phyloP scores from a whole-genome alignment of 2,888 invertebrate genomes.

The Ornithoptera alexandrae region DNA sequence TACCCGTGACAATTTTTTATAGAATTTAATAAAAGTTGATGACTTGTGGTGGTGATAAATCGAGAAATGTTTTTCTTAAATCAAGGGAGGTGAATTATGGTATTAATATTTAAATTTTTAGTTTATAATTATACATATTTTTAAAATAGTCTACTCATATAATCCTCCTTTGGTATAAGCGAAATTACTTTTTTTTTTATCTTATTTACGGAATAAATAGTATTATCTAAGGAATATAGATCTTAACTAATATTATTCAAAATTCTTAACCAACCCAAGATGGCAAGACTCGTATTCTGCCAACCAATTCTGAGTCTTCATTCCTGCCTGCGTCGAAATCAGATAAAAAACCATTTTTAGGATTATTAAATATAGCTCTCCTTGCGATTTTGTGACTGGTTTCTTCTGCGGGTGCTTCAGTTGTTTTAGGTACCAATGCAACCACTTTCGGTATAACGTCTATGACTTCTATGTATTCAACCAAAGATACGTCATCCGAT shows the following conservation, averaged over 20 bases:
- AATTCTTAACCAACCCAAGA: constrained; percentile 61
- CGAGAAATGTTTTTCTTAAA: too few relatives aligned
- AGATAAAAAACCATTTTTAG: constrained; percentile 61
- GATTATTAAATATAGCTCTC: constrained; percentile 61
- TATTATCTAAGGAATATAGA: not conserved
- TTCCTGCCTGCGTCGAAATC: constrained; percentile 56
- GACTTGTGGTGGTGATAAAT: too few relatives aligned
- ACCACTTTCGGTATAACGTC: constrained; percentile 55
- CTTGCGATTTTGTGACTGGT: constrained; percentile 54
- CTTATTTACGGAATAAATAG: not conserved
- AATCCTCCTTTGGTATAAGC: too few relatives aligned
- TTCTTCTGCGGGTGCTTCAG: constrained; percentile 41
- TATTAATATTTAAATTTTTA: too few relatives aligned
- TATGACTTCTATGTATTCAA: constrained; percentile 55
- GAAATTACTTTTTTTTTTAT: not conserved
- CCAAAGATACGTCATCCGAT: constrained; percentile 42
- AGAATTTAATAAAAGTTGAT: too few relatives aligned
- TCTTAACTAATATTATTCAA: too few relatives aligned
- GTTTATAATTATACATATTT: too few relatives aligned
- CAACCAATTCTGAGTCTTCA: constrained; percentile 56
- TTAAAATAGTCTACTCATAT: too few relatives aligned
- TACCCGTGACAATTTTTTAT: too few relatives aligned
- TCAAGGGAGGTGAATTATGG: too few relatives aligned
- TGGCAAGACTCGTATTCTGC: constrained; percentile 70
- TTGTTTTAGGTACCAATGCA: constrained; percentile 39